Percentiles rank a stretch among this genome's conserved stretches.
These are phyloP conservation scores for Episyrphus balteatus DNA, from an alignment of 1,140 invertebrate genomes.

Conservation along the genomic window DNA sequence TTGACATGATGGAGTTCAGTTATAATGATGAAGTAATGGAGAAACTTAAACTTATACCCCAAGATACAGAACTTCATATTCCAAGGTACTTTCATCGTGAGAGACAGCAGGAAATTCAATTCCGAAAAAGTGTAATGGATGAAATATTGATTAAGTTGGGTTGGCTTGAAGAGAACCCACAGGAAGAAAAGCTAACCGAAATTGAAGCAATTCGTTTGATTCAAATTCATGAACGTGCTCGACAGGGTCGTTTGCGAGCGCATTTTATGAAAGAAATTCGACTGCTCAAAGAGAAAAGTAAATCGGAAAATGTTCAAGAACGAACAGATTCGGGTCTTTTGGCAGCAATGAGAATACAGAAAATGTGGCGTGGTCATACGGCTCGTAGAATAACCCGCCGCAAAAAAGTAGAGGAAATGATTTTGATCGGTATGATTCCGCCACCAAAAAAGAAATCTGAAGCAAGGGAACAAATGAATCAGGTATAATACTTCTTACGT, in stretches of 20 bases:
- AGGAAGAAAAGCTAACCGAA: slow-evolving; percentile 52
- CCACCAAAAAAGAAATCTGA: slow-evolving; percentile 34
- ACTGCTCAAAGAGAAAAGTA: slow-evolving; percentile 59
- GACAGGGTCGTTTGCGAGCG: slow-evolving; percentile 70
- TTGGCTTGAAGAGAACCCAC: slow-evolving; percentile 47
- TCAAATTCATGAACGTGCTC: slow-evolving; percentile 80
- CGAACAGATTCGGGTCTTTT: slow-evolving; percentile 40
- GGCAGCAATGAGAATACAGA: slow-evolving; percentile 68
- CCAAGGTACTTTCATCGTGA: slow-evolving; percentile 60
- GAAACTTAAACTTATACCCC: slow-evolving; percentile 49
- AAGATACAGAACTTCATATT: slow-evolving; percentile 51
- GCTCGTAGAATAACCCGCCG: slow-evolving; percentile 55
- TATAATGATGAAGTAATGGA: slow-evolving; percentile 71
- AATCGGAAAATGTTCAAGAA: slow-evolving; percentile 44
- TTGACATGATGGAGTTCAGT: slow-evolving; percentile 74
- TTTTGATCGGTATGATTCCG: slow-evolving; percentile 68
- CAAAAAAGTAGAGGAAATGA: slow-evolving; percentile 68
- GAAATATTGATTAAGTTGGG: slow-evolving; percentile 55
- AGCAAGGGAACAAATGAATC: slow-evolving; percentile 24
- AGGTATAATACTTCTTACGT: slow-evolving; percentile 9
- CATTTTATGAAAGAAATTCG: slow-evolving; percentile 87
- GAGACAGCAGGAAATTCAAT: slow-evolving; percentile 46
- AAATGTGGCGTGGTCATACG: slow-evolving; percentile 71
- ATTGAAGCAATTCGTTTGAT: slow-evolving; percentile 76
- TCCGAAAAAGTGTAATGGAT: slow-evolving; percentile 50